phyloP scores from a whole-genome alignment of 2,113 vertebrate species.

The Progne subis region DNA sequence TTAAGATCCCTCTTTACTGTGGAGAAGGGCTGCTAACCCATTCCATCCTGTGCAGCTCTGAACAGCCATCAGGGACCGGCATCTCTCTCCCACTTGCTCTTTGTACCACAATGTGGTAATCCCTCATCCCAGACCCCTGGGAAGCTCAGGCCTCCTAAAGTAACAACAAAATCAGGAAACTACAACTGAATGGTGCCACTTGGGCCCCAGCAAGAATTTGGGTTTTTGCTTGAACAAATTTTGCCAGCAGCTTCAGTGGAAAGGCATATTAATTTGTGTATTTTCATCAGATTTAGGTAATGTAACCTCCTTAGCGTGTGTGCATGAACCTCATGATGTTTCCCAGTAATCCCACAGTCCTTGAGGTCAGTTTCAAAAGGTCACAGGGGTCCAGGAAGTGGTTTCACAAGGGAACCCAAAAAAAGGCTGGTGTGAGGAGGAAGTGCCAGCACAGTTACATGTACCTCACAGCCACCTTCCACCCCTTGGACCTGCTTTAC shows the following conservation, averaged over 20 bases:
- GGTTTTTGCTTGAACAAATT: neutral
- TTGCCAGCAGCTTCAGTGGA: neutral
- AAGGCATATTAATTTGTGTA: neutral
- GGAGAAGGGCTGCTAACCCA: constrained; percentile 22
- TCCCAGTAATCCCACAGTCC: neutral
- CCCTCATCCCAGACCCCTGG: accelerated
- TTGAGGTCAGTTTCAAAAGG: neutral
- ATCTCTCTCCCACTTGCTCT: neutral
- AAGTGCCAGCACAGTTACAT: neutral
- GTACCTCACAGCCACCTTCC: neutral
- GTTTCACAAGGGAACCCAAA: neutral
- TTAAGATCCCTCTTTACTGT: neutral
- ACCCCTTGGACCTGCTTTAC: neutral
- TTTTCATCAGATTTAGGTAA: neutral
- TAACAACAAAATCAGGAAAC: neutral
- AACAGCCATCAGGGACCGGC: neutral
- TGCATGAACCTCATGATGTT: neutral
- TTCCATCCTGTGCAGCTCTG: neutral
- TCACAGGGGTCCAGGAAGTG: neutral
- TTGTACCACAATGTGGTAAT: neutral
- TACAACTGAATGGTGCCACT: neutral
- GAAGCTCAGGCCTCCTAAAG: neutral
- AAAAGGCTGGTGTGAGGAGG: neutral
- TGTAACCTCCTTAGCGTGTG: neutral
- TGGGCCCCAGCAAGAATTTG: neutral